Conservation (phyloP, 2,888 invertebrate species). For the Polydrusus tereticollis region DNA sequence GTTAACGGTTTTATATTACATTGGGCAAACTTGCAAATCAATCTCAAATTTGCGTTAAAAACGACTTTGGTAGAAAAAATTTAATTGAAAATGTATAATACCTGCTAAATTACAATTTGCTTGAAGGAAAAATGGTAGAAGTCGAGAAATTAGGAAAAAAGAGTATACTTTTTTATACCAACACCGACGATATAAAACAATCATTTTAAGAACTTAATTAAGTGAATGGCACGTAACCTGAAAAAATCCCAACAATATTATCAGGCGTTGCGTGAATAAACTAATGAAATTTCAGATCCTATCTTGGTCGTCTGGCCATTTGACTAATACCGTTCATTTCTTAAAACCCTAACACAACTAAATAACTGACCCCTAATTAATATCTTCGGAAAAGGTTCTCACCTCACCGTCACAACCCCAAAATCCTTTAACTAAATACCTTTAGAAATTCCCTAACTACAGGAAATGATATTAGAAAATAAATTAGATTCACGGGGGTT, state of each 20-base stretch:
- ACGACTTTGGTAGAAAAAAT: no score
- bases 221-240: not conserved
- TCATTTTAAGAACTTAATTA: not conserved
- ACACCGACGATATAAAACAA: not conserved
- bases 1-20: no score
- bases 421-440: not conserved
- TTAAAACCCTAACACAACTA: not conserved
- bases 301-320: not conserved
- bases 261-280: not conserved
- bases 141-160: no score
- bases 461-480: not conserved
- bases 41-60: no score
- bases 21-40: no score
- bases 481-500: not conserved
- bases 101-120: no score
- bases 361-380: constrained; percentile 1
- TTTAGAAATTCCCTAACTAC: not conserved
- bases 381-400: not conserved
- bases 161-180: not conserved
- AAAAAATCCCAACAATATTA: not conserved
- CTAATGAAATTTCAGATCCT: not conserved
- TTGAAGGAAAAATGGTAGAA: no score
- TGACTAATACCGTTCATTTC: not conserved
- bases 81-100: no score
- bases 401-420: not conserved